Evolutionary conservation across 2,888 invertebrate species (phyloP), one percentile per base, ranked within the genome.

Genomic region (Frankliniella intonsa): DNA sequence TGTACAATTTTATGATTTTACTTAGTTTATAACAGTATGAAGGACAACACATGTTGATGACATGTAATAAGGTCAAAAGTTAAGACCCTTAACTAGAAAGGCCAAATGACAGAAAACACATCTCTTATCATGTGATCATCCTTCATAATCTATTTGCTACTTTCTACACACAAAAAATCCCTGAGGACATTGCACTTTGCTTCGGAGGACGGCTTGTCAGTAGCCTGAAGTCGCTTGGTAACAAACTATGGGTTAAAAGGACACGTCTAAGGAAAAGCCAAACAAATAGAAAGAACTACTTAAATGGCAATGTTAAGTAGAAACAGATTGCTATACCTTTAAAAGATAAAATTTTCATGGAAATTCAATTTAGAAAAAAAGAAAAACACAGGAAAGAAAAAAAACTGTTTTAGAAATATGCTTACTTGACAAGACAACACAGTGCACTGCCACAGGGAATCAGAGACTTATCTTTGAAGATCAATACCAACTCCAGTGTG

Each of bases 1-100:
- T 76, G 69, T 76, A 76, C 69, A 76, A 25, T 25, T 22, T 25
- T 76, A 76, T 76, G 25, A 76, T 25, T 76, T 76, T 76, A 62
- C 69, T 76, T 76, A 76, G 69, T 10, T 25, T 25, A 76, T 76
- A 76, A 76, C 25, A 76, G 69, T 25, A 25, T 76, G 69, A 76
- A 76, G 69, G 69, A 76, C 10, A 25, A 76, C 69, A 76, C 69
- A 76, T 14, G 14, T n/a, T 62, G 7, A 62, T 62, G n/a, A 76
- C 25, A 25, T 76, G 25, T 10, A 10, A 25, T 25, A 14, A 55
- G 55, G 14, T 19, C 55, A 5, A 55, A 76, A 25, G 69, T 25
- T 76, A 7, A 10, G 5, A 55, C 55, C 19, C 19, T 38, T 38
- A 38, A 5, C 2, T 2, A 5, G 11, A 55, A 55, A 55, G 12